Percentiles rank a stretch among this genome's conserved stretches.
Evolutionary conservation across 2,888 invertebrate species (phyloP).

Genomic region (Dicranocentrus wangi): DNA sequence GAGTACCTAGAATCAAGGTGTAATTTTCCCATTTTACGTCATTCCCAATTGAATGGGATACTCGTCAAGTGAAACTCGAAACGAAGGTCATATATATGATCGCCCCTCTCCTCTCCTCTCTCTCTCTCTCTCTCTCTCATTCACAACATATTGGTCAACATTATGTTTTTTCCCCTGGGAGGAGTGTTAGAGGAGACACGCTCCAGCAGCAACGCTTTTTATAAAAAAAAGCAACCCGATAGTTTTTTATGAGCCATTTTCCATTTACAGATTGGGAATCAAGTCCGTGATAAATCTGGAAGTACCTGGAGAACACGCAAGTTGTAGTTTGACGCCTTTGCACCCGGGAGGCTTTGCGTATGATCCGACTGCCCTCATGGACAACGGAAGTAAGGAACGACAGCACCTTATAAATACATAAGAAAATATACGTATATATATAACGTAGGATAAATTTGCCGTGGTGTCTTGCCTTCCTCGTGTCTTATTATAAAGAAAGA

Average conservation of each 20-base stretch:
- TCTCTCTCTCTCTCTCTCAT: too few relatives aligned
- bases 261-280: constrained; percentile 81
- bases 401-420: not conserved
- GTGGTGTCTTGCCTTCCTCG: too few relatives aligned
- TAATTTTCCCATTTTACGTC: constrained; percentile 21
- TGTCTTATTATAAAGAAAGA: too few relatives aligned
- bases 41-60: not conserved
- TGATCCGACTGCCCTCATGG: constrained; percentile 88
- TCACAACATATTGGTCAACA: too few relatives aligned
- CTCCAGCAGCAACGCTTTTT: too few relatives aligned
- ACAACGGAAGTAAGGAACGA: constrained; percentile 83
- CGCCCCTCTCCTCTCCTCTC: not conserved
- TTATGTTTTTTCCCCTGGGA: too few relatives aligned
- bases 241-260: not conserved
- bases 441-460: too few relatives aligned
- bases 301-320: constrained; percentile 88
- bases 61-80: not conserved
- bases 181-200: too few relatives aligned
- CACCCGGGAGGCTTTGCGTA: constrained; percentile 88
- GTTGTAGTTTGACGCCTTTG: constrained; percentile 84
- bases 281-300: constrained; percentile 90
- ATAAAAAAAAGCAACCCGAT: too few relatives aligned
- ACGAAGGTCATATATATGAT: not conserved
- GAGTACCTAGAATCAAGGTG: too few relatives aligned
- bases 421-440: too few relatives aligned